These are phyloP conservation scores for Sarcophaga subvicina DNA, from an alignment of 2,888 invertebrate species.

Conservation along the genomic window DNA sequence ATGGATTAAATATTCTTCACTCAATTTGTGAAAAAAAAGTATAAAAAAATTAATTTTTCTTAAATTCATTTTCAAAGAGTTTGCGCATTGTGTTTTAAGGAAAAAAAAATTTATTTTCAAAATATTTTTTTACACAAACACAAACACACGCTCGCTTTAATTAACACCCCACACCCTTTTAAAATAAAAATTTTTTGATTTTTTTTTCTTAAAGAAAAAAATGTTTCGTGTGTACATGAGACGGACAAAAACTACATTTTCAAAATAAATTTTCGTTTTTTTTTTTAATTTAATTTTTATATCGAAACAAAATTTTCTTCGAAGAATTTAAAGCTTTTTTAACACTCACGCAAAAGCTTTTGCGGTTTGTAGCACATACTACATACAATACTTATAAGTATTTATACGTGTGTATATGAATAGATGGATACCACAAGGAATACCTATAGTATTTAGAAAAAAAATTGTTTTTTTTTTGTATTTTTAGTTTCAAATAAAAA, in stretches of 20 bases:
- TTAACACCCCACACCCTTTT: slow-evolving; percentile 63
- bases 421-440: no score
- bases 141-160: slow-evolving; percentile 11
- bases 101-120: background rate
- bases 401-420: slow-evolving; percentile 1
- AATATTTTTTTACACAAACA: slow-evolving; percentile 6
- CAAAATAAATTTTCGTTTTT: background rate
- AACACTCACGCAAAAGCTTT: slow-evolving; percentile 59
- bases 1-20: background rate
- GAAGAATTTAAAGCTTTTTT: slow-evolving; percentile 43
- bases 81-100: slow-evolving; percentile 61
- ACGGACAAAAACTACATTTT: background rate
- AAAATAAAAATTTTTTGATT: slow-evolving; percentile 21
- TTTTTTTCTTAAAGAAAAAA: slow-evolving; percentile 1
- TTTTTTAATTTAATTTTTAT: background rate
- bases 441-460: no score
- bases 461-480: background rate
- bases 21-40: slow-evolving; percentile 8
- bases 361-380: background rate
- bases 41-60: background rate
- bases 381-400: background rate
- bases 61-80: slow-evolving; percentile 45
- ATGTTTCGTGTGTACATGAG: background rate
- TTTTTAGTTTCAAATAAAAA: slow-evolving; percentile 27
- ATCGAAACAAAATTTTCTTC: no score